Base-by-base conservation (phyloP, 2,888 invertebrate species). In the Apomyelois bistriatella region DNA sequence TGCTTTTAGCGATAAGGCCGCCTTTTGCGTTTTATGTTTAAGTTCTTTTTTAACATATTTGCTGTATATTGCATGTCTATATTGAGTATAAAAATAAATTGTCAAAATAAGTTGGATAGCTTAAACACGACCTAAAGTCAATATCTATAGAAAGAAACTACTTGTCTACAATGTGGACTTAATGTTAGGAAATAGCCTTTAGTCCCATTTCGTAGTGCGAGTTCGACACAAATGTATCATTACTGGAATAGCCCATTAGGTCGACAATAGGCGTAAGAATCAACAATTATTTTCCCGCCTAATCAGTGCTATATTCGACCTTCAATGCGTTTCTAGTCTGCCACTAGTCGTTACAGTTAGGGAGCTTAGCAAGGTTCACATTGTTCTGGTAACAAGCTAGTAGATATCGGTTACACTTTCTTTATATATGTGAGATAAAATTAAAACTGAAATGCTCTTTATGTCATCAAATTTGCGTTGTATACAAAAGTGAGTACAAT, bases 201-300 rank as follows among this genome's bases (percentile, higher is more conserved):
- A n/a, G n/a, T n/a, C n/a, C n/a, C n/a, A n/a, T n/a, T n/a, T n/a
- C n/a, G n/a, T n/a, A n/a, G n/a, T n/a, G n/a, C n/a, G n/a, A n/a
- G 22, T 30, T 7, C 10, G 22, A 46, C 46, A 46, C 32, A 46
- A 28, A 12, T 30, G 46, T 46, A 46, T 46, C 46, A 46, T 46
- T 46, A 46, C 46, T 16, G 32, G n/a, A 46, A 46, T 43, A 30
- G 43, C 43, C 32, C 32, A 35, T 46, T 46, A 32, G 7, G 15
- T 15, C 38, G 38, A 38, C 48, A 48, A 48, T 48, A 15, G 38
- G 40, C 32, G 28, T 37, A 48, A 22, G 49, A 50, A 50, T 50
- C 40, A 40, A 50, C 49, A 50, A 50, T 50, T 50, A 50, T 50
- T 46, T 46, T 46, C 46, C 46, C 46, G 32, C 46, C 46, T 46